A percentile compares a stretch with the other conserved stretches of the same genome.
Conservation (phyloP, 2,888 invertebrate species). For the Scaptomyza flava region DNA sequence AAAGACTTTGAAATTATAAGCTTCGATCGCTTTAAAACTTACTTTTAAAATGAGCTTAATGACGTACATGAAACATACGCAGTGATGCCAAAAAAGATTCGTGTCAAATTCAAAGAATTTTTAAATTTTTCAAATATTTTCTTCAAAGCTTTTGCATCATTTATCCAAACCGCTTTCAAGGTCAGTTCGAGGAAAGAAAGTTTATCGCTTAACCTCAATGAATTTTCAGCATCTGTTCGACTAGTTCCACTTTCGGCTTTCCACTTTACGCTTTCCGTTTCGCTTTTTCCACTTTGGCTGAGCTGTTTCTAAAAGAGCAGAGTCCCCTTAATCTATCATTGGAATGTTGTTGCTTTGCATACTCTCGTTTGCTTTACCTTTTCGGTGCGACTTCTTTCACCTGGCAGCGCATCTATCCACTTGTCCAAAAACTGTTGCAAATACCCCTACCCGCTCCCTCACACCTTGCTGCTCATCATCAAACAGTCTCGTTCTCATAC, state of each 20-base stretch:
- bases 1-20: not conserved
- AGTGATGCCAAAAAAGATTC: not conserved
- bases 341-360: conserved; percentile 23
- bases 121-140: conserved; percentile 2
- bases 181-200: conserved; percentile 26
- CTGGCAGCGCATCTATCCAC: conserved; percentile 32
- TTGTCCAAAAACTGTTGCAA: conserved; percentile 13
- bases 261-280: not conserved
- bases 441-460: conserved; percentile 16
- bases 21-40: not conserved
- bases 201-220: conserved; percentile 27
- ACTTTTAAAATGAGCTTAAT: not conserved
- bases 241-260: not conserved
- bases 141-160: conserved; percentile 8
- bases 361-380: conserved; percentile 17
- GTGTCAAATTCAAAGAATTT: not conserved
- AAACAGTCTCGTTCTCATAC: conserved; percentile 12
- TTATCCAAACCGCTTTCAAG: conserved; percentile 35
- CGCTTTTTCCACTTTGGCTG: conserved; percentile 5
- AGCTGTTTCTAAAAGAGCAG: conserved; percentile 13
- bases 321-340: conserved; percentile 48
- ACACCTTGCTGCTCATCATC: conserved; percentile 38
- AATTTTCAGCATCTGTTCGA: conserved; percentile 36
- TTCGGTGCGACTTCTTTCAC: conserved; percentile 23
- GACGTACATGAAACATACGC: not conserved